Base-by-base conservation (phyloP, 2,888 invertebrate genomes). In the Callyntrura guangdongensis region DNA sequence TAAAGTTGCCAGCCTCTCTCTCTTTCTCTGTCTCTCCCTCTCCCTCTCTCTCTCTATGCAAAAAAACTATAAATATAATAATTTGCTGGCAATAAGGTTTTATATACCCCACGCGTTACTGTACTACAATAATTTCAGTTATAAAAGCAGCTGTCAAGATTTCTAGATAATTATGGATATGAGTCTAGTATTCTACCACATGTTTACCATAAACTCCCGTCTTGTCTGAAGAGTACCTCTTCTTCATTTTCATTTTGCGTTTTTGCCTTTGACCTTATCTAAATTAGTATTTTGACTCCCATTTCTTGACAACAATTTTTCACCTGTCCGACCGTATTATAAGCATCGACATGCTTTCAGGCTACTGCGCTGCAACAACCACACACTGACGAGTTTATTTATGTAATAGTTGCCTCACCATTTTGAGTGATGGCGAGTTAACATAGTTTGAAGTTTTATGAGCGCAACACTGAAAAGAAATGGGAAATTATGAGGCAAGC, bases 261-360 rank as follows among this genome's bases (percentile, higher is more conserved):
- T 69, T 69, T 81, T 36, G 47, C 84, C 45, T 61, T 64, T 84
- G 36, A 84, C 84, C 84, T 89, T 89, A 84, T 84, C 84, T 84
- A 77, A 84, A 89, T 89, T 89, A 88, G 82, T 82, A 88, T 89
- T 89, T 89, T 89, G 89, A 89, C 84, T 89, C 84, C 64, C 36
- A 72, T 53, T 89, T 89, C 89, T 89, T 89, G 89, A 89, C 89
- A 89, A 89, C 89, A 77, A 83, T 89, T 89, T 89, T 89, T 88
- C 88, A 88, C 88, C 88, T 88, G 88, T 89, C 53, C 77, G 36
- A 36, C 36, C 36, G 36, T 36, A 36, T 36, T 36, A 36, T 36
- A 36, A 36, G 84, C 84, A 77, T 84, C 36, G 36, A 77, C 89
- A 74, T 88, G 88, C 69, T 81, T 61, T 36, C 61, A 25, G 12